Evolutionary conservation across 2,888 invertebrate species (phyloP), one percentile per base, ranked within the genome.

Genomic region (Pteria penguin): DNA sequence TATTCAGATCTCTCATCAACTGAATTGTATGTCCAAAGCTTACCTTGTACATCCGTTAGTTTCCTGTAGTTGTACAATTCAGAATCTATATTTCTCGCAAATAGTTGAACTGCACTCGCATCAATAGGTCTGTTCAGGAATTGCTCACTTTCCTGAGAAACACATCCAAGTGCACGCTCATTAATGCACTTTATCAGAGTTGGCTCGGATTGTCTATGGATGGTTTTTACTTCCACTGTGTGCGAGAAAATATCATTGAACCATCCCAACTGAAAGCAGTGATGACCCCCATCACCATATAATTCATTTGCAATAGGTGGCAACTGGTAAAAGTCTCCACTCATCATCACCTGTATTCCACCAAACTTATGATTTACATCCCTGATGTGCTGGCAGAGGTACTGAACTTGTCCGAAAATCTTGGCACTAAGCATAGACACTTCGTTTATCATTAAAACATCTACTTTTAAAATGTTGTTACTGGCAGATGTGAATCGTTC

Each of bases 1-100:
- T 55, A 62, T 8, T 11, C 0, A 33, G 18, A 18, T 22, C 72
- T 63, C 27, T 63, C 57, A 65, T 72, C 72, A n/a, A 61, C 33
- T 4, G 72, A 31, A 8, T 54, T 54, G n/a, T 57, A 65, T 4
- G 36, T 62, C 22, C 33, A 26, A n/a, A 72, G 57, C 18, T 36
- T 31, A 18, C 32, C 18, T 45, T 18, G 11, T 14, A 45, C 18
- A 18, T 45, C 18, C 18, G 8, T 8, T 14, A 45, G 45, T 18
- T 14, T 45, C 18, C 11, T 14, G 18, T 8, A 8, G 18, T 45
- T 45, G 18, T 45, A 45, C 8, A 45, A 8, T 14, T 45, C 45
- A 45, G 45, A 8, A 8, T 45, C 45, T 18, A 45, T 14, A 45
- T 45, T 45, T 45, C 45, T 8, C 11, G 45, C 45, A 18, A 45